Evolutionary conservation across 2,888 invertebrate genomes (phyloP).

Genomic region (Tenthredo scrophulariae): DNA sequence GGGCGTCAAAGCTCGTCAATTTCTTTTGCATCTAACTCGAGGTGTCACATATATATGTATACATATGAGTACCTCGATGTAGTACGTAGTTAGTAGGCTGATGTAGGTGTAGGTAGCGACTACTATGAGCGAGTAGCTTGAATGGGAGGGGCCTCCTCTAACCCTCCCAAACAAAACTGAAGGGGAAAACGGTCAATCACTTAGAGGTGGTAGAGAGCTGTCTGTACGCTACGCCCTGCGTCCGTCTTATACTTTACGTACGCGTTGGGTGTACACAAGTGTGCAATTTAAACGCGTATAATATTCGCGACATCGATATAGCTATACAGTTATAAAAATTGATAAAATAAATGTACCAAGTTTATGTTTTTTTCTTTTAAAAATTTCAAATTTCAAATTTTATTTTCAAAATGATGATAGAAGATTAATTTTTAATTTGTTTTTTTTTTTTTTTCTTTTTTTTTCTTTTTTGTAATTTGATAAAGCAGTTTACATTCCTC

Average conservation of each 20-base stretch:
- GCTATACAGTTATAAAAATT: not conserved
- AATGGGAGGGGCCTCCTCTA: slow-evolving; percentile 40
- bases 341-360: not conserved
- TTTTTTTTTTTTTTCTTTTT: no score
- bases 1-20: slow-evolving; percentile 32
- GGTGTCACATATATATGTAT: not conserved
- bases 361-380: no score
- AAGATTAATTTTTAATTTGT: no score
- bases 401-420: no score
- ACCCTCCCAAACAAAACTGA: not conserved
- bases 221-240: slow-evolving; percentile 36
- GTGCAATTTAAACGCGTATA: not conserved
- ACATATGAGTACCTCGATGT: not conserved
- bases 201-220: slow-evolving; percentile 32
- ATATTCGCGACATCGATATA: no score
- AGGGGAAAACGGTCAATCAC: slow-evolving; percentile 45
- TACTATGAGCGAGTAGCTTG: not conserved
- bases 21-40: slow-evolving; percentile 31
- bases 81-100: slow-evolving; percentile 9
- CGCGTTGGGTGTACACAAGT: not conserved
- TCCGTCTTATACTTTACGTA: not conserved
- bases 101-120: slow-evolving; percentile 22
- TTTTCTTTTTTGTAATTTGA: no score
- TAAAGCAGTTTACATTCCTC: no score
- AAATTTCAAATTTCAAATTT: no score